phyloP scores from a whole-genome alignment of 2,797 vertebrate genomes.

The Onychomys arenicola region DNA sequence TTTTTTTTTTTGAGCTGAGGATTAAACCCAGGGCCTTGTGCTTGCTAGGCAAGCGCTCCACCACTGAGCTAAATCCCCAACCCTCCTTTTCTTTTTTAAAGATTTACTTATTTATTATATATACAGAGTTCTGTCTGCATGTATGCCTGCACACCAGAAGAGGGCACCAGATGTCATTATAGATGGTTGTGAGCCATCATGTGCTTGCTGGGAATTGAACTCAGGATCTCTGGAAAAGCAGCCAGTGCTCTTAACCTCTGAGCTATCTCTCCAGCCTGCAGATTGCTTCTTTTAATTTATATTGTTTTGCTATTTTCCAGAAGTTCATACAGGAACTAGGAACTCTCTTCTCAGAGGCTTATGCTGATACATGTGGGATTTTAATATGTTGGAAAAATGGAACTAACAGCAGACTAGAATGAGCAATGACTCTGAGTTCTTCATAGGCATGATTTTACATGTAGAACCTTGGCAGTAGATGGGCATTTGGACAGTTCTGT shows the following conservation, averaged over 20 bases:
- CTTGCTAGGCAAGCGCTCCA: too few relatives aligned
- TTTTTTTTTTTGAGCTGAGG: too few relatives aligned
- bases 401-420: not conserved
- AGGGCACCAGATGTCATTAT: not conserved
- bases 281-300: rapidly evolving
- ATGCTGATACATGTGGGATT: not conserved
- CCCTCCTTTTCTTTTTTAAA: not conserved
- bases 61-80: too few relatives aligned
- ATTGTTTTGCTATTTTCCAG: not conserved
- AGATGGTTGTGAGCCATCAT: not conserved
- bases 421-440: not conserved
- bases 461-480: not conserved
- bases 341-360: not conserved
- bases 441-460: not conserved
- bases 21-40: too few relatives aligned
- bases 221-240: not conserved
- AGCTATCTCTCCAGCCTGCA: not conserved
- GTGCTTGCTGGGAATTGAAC: not conserved
- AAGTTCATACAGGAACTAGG: not conserved
- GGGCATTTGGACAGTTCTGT: too few relatives aligned
- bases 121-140: not conserved
- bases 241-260: not conserved
- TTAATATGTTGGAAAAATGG: too few relatives aligned
- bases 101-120: not conserved
- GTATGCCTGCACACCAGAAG: not conserved